Percentiles rank a stretch among this genome's conserved stretches.
Conservation (phyloP, 2,888 invertebrate species). For the Stictocephala bisonia region DNA sequence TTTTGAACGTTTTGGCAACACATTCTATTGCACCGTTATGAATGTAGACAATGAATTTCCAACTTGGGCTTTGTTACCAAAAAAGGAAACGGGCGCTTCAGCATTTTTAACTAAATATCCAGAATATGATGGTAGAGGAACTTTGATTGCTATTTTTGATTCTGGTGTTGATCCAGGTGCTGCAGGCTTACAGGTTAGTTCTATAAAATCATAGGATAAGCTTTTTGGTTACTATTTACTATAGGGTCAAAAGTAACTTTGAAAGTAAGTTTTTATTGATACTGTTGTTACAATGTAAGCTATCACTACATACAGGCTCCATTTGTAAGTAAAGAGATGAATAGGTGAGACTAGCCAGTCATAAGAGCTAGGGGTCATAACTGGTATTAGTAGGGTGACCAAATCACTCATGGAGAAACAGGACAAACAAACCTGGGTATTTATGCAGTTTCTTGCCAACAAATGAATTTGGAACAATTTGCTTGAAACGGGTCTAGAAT, state of each 20-base stretch:
- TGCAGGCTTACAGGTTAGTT: conserved; percentile 82
- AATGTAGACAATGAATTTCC: conserved; percentile 72
- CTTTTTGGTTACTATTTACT: neutral
- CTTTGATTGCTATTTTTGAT: conserved; percentile 95
- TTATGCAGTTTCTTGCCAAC: too few species aligned
- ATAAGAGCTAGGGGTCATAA: too few species aligned
- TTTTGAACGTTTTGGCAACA: too few species aligned
- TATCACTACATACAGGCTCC: too few species aligned
- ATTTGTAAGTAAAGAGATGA: neutral
- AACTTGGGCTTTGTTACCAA: conserved; percentile 87
- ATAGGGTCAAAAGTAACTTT: neutral
- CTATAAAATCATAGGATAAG: neutral
- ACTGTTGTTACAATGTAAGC: too few species aligned
- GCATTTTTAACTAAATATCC: conserved; percentile 91
- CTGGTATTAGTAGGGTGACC: too few species aligned
- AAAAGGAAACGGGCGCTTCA: conserved; percentile 92
- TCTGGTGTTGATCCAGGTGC: conserved; percentile 98
- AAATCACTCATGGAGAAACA: too few species aligned
- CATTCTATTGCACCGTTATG: too few species aligned
- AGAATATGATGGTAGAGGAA: conserved; percentile 90
- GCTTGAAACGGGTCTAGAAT: too few species aligned
- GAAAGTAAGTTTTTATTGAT: neutral
- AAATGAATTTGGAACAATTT: too few species aligned
- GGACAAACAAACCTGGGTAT: too few species aligned
- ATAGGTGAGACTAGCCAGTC: too few species aligned